Percentiles rank a stretch among this genome's conserved stretches.
phyloP scores from a whole-genome alignment of 2,888 invertebrate species.

The Callyntrura sp. region DNA sequence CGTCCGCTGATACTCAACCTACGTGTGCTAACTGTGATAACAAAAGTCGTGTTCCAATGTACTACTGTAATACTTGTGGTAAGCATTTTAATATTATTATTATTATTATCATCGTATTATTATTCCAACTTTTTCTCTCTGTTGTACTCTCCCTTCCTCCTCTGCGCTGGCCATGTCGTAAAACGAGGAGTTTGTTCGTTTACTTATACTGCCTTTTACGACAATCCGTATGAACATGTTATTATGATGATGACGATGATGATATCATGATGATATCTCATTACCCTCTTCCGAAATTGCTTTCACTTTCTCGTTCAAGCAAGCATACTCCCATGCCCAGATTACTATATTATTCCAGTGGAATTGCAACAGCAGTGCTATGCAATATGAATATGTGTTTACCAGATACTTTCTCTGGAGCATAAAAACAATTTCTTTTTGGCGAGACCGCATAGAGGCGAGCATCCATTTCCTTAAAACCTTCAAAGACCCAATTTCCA shows the following conservation, averaged over 20 bases:
- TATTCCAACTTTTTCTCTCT: too few relatives aligned
- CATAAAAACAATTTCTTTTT: not conserved
- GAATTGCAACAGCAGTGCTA: not conserved
- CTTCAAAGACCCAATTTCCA: not conserved
- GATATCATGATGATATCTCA: conserved; percentile 1
- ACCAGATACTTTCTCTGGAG: not conserved
- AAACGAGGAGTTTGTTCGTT: too few relatives aligned
- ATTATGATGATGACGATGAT: not conserved
- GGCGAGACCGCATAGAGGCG: not conserved
- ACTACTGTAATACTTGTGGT: conserved; percentile 92
- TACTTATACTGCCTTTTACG: too few relatives aligned
- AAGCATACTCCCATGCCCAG: too few relatives aligned
- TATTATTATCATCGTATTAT: conserved; percentile 1
- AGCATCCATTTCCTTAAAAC: not conserved
- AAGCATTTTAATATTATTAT: conserved; percentile 82
- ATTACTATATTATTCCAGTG: too few relatives aligned
- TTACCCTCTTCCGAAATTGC: not conserved
- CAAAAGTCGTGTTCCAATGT: conserved; percentile 90
- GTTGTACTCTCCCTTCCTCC: too few relatives aligned
- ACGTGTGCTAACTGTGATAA: conserved; percentile 92
- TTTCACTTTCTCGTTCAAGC: too few relatives aligned
- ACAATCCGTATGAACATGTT: too few relatives aligned
- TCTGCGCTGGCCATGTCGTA: too few relatives aligned
- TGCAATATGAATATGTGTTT: conserved; percentile 28
- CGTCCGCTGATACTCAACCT: conserved; percentile 90